A percentile compares a stretch with the other conserved stretches of the same genome.
phyloP scores from a whole-genome alignment of 2,888 invertebrate genomes.

The Camponotus fellah region DNA sequence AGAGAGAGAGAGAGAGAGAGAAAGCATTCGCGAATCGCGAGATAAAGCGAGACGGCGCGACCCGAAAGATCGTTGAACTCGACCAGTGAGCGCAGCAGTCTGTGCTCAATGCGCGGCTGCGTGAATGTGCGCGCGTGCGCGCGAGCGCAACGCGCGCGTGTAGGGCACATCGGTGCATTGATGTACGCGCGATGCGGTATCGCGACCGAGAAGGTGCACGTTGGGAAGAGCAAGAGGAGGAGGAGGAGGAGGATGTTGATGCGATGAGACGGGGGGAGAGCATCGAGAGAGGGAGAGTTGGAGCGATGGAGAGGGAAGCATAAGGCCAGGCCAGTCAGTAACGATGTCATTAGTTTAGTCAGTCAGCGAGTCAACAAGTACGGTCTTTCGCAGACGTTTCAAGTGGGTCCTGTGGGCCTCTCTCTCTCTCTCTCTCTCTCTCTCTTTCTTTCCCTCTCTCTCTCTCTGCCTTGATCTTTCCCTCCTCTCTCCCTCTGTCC shows the following conservation, averaged over 20 bases:
- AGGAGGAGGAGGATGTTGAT: conserved; percentile 31
- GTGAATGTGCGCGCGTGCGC: conserved; percentile 65
- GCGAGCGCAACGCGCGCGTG: conserved; percentile 55
- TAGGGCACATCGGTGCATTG: conserved; percentile 59
- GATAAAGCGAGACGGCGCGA: conserved; percentile 67
- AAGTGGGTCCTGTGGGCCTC: conserved; percentile 62
- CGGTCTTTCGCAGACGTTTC: conserved; percentile 78
- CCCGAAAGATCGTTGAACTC: conserved; percentile 80
- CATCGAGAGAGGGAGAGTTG: conserved; percentile 55
- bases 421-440: conserved; percentile 7
- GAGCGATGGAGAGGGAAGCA: conserved; percentile 68
- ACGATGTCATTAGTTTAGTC: conserved; percentile 85
- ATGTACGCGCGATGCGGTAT: conserved; percentile 52
- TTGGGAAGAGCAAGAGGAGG: conserved; percentile 12
- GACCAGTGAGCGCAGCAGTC: conserved; percentile 71
- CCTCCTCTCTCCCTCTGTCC: not conserved
- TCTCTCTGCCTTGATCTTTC: not conserved
- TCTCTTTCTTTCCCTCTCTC: not conserved
- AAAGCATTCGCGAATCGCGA: conserved; percentile 43
- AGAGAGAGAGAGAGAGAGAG: not conserved
- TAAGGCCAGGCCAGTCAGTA: conserved; percentile 83
- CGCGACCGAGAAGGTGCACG: conserved; percentile 53
- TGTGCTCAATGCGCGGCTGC: conserved; percentile 73
- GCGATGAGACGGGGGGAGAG: conserved; percentile 47
- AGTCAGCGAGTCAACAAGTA: conserved; percentile 85